phyloP scores from a whole-genome alignment of 2,888 invertebrate genomes.

The Auanema freiburgensis region DNA sequence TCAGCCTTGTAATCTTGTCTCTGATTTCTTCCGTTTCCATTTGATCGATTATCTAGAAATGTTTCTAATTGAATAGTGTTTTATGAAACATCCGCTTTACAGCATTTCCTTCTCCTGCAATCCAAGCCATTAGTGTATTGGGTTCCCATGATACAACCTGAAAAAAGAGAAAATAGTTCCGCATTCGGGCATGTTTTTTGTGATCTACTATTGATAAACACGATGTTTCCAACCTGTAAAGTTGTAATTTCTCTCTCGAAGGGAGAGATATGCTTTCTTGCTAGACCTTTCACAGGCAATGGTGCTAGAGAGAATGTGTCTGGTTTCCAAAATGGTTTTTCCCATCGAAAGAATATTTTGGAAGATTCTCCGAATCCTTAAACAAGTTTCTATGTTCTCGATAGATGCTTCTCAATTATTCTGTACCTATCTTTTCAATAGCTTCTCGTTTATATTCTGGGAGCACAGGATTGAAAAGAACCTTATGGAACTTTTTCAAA shows the following conservation, averaged over 20 bases:
- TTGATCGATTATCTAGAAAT: conserved; percentile 35
- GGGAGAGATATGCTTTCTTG: conserved; percentile 28
- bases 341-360: conserved; percentile 58
- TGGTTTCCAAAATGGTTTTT: conserved; percentile 51
- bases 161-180: conserved; percentile 21
- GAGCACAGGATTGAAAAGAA: conserved; percentile 41
- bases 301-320: conserved; percentile 46
- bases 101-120: conserved; percentile 55
- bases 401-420: background rate
- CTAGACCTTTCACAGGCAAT: conserved; percentile 44
- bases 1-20: conserved; percentile 42
- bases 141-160: conserved; percentile 50
- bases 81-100: background rate
- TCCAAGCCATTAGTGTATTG: conserved; percentile 53
- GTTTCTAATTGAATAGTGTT: background rate
- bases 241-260: conserved; percentile 48
- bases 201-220: background rate
- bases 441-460: conserved; percentile 48
- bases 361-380: conserved; percentile 52
- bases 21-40: conserved; percentile 47
- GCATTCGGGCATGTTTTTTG: background rate
- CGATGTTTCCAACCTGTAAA: conserved; percentile 31
- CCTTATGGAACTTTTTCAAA: conserved; percentile 47
- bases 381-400: background rate
- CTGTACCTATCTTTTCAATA: conserved; percentile 44